Evolutionary conservation across 1,140 invertebrate species (phyloP).

Genomic region (Diploscapter pachys): DNA sequence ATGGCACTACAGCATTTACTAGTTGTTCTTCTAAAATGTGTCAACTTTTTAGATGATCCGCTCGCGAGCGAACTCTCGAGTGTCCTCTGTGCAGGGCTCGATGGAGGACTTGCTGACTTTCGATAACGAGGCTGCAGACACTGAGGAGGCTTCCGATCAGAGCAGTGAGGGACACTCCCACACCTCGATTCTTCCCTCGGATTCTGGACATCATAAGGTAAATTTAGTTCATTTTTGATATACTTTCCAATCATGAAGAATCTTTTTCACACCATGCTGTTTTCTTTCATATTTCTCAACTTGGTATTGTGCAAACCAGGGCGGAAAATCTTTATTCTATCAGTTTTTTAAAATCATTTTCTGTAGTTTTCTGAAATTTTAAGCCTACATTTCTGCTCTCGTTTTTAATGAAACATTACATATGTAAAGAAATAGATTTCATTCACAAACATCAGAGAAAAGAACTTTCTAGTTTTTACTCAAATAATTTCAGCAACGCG

Average conservation of each 20-base stretch:
- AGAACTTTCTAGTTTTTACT: background rate
- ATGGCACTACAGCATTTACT: background rate
- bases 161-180: slow-evolving; percentile 1
- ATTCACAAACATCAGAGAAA: background rate
- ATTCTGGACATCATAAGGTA: slow-evolving; percentile 35
- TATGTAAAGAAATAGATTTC: too few species aligned
- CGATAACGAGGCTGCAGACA: slow-evolving; percentile 27
- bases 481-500: slow-evolving; percentile 44
- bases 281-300: too few species aligned
- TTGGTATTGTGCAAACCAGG: too few species aligned
- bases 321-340: too few species aligned
- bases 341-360: too few species aligned
- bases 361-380: too few species aligned
- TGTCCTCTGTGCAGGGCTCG: slow-evolving; percentile 33
- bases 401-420: too few species aligned
- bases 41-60: slow-evolving; percentile 11
- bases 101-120: slow-evolving; percentile 28
- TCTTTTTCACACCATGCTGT: too few species aligned
- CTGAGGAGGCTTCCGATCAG: slow-evolving; percentile 4
- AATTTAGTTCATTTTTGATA: background rate
- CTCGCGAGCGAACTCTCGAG: slow-evolving; percentile 32
- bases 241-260: background rate
- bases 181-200: background rate
- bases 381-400: too few species aligned
- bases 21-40: background rate